Evolutionary conservation across 2,797 vertebrate genomes (phyloP), one percentile per base, ranked within the genome.

Genomic region (Megalops cyprinoides): DNA sequence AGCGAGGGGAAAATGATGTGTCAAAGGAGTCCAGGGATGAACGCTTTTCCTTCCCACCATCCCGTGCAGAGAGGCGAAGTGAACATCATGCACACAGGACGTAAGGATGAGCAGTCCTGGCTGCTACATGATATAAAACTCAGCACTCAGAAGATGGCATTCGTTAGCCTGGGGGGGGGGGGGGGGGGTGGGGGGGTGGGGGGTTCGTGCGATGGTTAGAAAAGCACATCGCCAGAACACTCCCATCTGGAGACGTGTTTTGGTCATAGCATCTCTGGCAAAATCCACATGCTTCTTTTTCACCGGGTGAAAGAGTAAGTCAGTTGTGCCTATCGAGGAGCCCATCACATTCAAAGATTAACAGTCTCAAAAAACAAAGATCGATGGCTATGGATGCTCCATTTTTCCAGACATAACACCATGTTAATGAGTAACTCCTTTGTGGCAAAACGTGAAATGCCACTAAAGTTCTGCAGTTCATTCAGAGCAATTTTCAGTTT

Each of bases 81-180:
- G 44, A 42, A 69, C 20, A 42, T 34, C n/a, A 34, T 18, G n/a
- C 14, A 31, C 31, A 20, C 44, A 34, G 74, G 74, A 49, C 20
- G 48, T 51, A 74, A n/a, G 44, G n/a, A 6, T 49, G 48, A 75
- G 31, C 46, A 46, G 42, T 46, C n/a, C 12, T 44, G 78, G 34
- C 49, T 58, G 67, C 51, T 28, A 44, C 67, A 56, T 25, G 74
- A 73, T 39, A 74, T 34, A 79, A 48, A 49, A 51, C 65, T 79
- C 71, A 69, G 48, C 42, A 49, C 73, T 74, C 28, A 48, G 31
- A 28, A 67, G 62, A 67, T 39, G 31, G 62, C n/a, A n/a, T n/a
- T 67, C 12, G 28, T 67, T 67, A 67, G 18, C 34, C 31, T 65
- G 37, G 7, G 9, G 14, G 10, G 60, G 34, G 34, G 4, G 37